phyloP scores from a whole-genome alignment of 2,888 invertebrate species.

The Molanna angustata region DNA sequence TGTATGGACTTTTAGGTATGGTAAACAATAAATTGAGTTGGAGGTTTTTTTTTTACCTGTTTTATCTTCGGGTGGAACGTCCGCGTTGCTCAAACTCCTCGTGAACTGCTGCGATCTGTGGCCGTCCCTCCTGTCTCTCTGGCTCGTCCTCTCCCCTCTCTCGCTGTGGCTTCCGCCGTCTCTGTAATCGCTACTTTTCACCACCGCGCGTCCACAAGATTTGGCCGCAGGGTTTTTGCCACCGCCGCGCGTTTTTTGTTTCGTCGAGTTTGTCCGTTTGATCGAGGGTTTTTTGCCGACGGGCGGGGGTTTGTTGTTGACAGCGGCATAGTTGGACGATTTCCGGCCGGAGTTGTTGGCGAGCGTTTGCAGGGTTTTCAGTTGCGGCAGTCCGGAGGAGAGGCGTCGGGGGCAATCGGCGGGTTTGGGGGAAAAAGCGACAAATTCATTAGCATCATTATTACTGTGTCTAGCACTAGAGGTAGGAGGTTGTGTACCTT shows the following conservation, averaged over 20 bases:
- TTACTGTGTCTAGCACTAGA: constrained; percentile 43
- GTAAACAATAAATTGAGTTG: too few relatives aligned
- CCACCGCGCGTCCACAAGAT: constrained; percentile 35
- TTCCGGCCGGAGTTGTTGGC: constrained; percentile 12
- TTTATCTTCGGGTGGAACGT: constrained; percentile 82
- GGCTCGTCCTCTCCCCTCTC: constrained; percentile 46
- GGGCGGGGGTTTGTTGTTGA: constrained; percentile 38
- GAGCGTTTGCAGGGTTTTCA: constrained; percentile 31
- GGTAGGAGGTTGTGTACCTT: constrained; percentile 43
- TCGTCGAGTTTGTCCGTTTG: constrained; percentile 39
- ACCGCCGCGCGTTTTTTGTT: constrained; percentile 37
- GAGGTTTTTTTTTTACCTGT: constrained; percentile 57
- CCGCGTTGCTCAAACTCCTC: constrained; percentile 78
- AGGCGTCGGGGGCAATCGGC: too few relatives aligned
- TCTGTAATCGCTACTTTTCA: constrained; percentile 60
- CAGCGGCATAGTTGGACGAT: constrained; percentile 7
- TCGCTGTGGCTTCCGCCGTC: constrained; percentile 30
- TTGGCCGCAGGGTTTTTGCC: constrained; percentile 36
- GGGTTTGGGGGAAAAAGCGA: constrained; percentile 58
- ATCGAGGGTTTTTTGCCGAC: constrained; percentile 29
- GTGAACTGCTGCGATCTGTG: constrained; percentile 62
- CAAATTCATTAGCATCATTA: constrained; percentile 59
- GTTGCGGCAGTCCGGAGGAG: constrained; percentile 34
- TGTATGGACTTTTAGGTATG: too few relatives aligned
- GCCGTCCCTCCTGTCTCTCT: constrained; percentile 57